phyloP scores from a whole-genome alignment of 2,888 invertebrate genomes.

The Oscheius sp. region DNA sequence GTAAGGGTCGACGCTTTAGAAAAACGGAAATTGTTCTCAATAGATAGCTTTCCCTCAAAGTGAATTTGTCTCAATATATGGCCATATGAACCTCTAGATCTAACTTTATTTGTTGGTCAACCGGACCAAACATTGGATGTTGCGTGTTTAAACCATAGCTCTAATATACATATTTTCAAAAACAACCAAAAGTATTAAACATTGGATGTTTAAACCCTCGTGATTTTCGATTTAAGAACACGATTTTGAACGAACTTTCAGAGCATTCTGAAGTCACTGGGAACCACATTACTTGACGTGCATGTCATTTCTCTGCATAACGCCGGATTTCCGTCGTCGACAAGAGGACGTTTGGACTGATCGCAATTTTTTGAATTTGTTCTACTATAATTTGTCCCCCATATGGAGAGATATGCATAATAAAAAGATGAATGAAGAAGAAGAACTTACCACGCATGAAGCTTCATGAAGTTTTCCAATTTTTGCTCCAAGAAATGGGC shows the following conservation, averaged over 20 bases:
- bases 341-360: constrained; percentile 16
- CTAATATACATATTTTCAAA: too few species aligned
- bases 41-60: too few species aligned
- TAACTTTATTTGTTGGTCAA: too few species aligned
- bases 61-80: too few species aligned
- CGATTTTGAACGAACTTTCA: neutral
- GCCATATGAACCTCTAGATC: too few species aligned
- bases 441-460: constrained; percentile 85
- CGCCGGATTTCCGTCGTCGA: constrained; percentile 28
- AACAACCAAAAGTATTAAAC: too few species aligned
- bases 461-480: constrained; percentile 95
- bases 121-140: too few species aligned
- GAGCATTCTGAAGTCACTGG: constrained; percentile 2
- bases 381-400: too few species aligned
- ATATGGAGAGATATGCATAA: too few species aligned
- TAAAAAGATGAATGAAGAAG: constrained; percentile 4
- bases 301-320: constrained; percentile 29
- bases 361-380: neutral
- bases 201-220: too few species aligned
- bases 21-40: neutral
- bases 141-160: too few species aligned
- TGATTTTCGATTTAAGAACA: neutral
- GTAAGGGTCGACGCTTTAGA: neutral
- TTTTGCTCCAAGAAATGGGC: constrained; percentile 93
- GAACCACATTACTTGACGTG: constrained; percentile 29